Conservation (phyloP, 1,140 invertebrate genomes). For the Drosophila willistoni region DNA sequence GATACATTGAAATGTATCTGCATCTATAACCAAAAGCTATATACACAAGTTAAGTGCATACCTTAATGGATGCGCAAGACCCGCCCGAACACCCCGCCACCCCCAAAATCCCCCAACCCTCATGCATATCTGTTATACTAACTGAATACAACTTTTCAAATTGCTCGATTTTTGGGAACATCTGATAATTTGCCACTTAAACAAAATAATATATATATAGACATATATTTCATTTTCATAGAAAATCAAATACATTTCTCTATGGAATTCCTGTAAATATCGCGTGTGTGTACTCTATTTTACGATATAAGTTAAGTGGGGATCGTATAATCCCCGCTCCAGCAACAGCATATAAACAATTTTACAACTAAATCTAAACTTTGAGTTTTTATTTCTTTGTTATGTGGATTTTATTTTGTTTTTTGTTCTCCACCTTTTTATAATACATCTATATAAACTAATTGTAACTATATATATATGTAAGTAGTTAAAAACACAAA, state of each 20-base stretch:
- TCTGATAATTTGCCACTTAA: neutral
- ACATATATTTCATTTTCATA: conserved; percentile 15
- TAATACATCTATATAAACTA: conserved; percentile 44
- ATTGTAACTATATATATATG: conserved; percentile 39
- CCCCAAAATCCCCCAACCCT: neutral
- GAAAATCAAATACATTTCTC: conserved; percentile 31
- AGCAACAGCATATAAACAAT: conserved; percentile 9
- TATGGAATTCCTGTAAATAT: conserved; percentile 67
- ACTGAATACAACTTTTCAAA: conserved; percentile 21
- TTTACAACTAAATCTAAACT: conserved; percentile 21
- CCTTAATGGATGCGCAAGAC: conserved; percentile 20
- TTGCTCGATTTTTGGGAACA: neutral
- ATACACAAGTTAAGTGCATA: conserved; percentile 57
- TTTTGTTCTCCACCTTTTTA: conserved; percentile 68
- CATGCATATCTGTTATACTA: conserved; percentile 15
- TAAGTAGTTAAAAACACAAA: conserved; percentile 48
- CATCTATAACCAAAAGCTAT: conserved; percentile 61
- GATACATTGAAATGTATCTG: conserved; percentile 5
- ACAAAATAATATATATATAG: conserved; percentile 7
- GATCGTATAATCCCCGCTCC: conserved; percentile 15
- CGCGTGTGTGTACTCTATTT: conserved; percentile 57
- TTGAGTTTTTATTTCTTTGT: conserved; percentile 45
- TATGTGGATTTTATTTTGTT: conserved; percentile 65
- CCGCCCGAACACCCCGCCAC: conserved; percentile 23
- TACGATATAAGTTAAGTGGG: conserved; percentile 15